These are phyloP conservation scores for Criorhina ranunculi DNA, from an alignment of 2,888 invertebrate species.

Conservation along the genomic window DNA sequence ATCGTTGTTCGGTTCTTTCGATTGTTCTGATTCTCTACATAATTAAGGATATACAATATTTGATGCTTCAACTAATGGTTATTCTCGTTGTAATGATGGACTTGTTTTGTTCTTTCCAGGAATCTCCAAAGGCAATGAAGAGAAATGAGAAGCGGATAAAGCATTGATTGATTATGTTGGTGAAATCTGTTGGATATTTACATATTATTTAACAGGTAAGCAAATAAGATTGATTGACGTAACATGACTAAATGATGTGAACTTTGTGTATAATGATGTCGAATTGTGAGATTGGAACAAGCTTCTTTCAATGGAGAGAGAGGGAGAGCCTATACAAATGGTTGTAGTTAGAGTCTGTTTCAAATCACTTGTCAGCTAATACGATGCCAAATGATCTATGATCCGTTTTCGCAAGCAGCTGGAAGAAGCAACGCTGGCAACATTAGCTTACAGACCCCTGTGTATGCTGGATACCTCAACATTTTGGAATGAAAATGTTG, in stretches of 20 bases:
- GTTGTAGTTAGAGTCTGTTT: too few relatives aligned
- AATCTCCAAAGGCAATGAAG: slow-evolving; percentile 60
- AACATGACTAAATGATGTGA: slow-evolving; percentile 22
- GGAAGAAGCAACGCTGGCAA: too few relatives aligned
- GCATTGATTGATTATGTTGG: slow-evolving; percentile 73
- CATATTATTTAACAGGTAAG: slow-evolving; percentile 72
- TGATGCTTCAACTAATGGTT: slow-evolving; percentile 19
- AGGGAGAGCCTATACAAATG: too few relatives aligned
- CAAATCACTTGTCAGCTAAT: too few relatives aligned
- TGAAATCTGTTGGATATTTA: slow-evolving; percentile 72
- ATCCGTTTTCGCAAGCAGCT: too few relatives aligned
- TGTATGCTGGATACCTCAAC: too few relatives aligned
- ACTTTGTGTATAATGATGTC: background rate
- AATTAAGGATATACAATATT: slow-evolving; percentile 53
- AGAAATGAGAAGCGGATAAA: slow-evolving; percentile 62
- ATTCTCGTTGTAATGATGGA: slow-evolving; percentile 26
- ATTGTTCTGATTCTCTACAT: slow-evolving; percentile 4
- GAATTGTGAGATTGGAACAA: background rate
- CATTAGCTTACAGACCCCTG: too few relatives aligned
- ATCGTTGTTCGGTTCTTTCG: background rate
- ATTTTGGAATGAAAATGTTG: too few relatives aligned
- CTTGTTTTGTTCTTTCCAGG: slow-evolving; percentile 42
- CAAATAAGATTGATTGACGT: slow-evolving; percentile 50
- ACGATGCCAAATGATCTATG: too few relatives aligned
- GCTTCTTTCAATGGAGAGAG: too few relatives aligned